Evolutionary conservation across 2,113 vertebrate species (phyloP).

Genomic region (Rhizomys pruinosus): DNA sequence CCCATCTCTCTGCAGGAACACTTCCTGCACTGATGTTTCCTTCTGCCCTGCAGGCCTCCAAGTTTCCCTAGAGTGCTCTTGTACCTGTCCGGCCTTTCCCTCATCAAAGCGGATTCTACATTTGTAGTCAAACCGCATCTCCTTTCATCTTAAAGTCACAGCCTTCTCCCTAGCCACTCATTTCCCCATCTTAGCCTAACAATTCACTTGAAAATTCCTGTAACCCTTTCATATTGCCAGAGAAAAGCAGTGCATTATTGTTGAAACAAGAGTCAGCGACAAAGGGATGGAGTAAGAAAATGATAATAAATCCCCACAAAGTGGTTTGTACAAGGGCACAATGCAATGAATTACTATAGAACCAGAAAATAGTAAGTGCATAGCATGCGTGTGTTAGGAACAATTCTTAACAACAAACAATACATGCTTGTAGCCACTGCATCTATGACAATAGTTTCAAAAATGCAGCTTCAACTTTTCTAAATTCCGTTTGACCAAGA

Average conservation of each 20-base stretch:
- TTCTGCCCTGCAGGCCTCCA: conserved; percentile 70
- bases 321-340: background rate
- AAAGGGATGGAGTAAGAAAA: conserved; percentile 11
- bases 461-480: background rate
- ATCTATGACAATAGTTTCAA: background rate
- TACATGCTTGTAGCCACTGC: background rate
- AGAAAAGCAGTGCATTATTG: background rate
- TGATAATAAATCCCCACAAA: conserved; percentile 40
- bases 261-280: conserved; percentile 34
- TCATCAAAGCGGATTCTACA: conserved; percentile 71
- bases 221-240: background rate
- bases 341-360: conserved; percentile 19
- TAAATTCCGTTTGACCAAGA: conserved; percentile 8
- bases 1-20: conserved; percentile 65
- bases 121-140: conserved; percentile 66
- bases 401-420: background rate
- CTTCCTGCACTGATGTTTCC: conserved; percentile 61
- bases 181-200: background rate
- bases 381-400: background rate
- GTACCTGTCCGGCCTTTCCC: conserved; percentile 63
- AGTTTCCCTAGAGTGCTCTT: conserved; percentile 73
- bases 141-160: conserved; percentile 65
- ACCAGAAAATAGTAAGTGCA: background rate
- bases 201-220: conserved; percentile 74
- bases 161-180: conserved; percentile 57